Percentiles rank a stretch among this genome's conserved stretches.
phyloP scores from a whole-genome alignment of 2,888 invertebrate species.

The Lasioglossum calceatum region DNA sequence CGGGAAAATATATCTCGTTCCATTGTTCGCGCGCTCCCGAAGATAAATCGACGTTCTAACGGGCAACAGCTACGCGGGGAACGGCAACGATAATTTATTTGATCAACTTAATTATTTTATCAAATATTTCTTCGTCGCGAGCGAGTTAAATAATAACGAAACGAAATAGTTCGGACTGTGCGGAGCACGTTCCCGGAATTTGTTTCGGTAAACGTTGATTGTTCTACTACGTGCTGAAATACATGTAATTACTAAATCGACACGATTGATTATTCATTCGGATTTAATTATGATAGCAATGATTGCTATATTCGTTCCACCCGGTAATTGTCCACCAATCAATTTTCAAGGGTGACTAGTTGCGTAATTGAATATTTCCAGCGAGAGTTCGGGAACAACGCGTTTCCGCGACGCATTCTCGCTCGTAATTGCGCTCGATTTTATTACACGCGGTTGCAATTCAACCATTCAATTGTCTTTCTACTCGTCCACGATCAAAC shows the following conservation, averaged over 20 bases:
- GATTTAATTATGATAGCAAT: constrained; percentile 38
- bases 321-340: constrained; percentile 55
- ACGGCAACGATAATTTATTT: constrained; percentile 34
- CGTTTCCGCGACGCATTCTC: constrained; percentile 9
- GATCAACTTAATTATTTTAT: not conserved
- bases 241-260: constrained; percentile 17
- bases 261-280: not conserved
- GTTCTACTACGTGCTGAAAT: not conserved
- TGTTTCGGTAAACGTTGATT: not conserved
- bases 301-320: constrained; percentile 49
- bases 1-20: constrained; percentile 38
- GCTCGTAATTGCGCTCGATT: constrained; percentile 18
- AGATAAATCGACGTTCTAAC: constrained; percentile 33
- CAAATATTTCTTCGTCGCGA: not conserved
- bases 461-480: not conserved
- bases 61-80: constrained; percentile 33
- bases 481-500: not conserved
- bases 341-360: constrained; percentile 47
- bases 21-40: constrained; percentile 31
- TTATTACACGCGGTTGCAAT: constrained; percentile 11
- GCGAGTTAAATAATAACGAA: not conserved
- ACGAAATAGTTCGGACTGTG: not conserved
- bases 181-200: not conserved
- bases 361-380: constrained; percentile 53
- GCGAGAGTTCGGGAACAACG: constrained; percentile 15